A percentile compares a stretch with the other conserved stretches of the same genome.
phyloP scores from a whole-genome alignment of 2,113 vertebrate genomes.

The Ictalurus punctatus region DNA sequence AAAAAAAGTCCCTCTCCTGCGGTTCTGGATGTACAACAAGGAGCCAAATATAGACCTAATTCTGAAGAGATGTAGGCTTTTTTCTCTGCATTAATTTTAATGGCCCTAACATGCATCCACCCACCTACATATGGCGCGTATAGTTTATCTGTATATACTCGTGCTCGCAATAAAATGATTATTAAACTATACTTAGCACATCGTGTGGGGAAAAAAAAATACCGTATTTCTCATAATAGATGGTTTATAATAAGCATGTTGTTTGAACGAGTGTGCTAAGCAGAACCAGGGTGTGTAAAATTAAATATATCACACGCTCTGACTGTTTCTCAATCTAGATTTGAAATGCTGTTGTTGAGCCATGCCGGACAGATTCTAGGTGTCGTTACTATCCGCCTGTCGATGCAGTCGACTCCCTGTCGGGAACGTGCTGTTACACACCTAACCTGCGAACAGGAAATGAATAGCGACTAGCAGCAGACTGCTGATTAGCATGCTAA shows the following conservation, averaged over 20 bases:
- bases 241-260: background rate
- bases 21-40: background rate
- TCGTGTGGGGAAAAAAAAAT: background rate
- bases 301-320: background rate
- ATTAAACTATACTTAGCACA: background rate
- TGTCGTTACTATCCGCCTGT: background rate
- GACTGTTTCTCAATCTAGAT: background rate
- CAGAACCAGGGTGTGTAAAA: background rate
- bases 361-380: background rate
- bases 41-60: background rate
- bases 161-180: background rate
- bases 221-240: background rate
- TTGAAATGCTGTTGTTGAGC: too few relatives aligned
- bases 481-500: slow-evolving; percentile 30
- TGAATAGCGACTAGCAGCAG: background rate
- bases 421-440: background rate
- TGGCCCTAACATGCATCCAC: background rate
- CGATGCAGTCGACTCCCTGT: background rate
- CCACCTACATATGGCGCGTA: background rate
- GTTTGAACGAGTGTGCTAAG: background rate
- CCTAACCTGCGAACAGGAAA: background rate
- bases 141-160: background rate
- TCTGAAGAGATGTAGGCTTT: too few relatives aligned
- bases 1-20: background rate
- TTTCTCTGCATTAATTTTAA: background rate